Evolutionary conservation across 2,113 vertebrate genomes (phyloP), one percentile per base, ranked within the genome.

Genomic region (Neogale vison): DNA sequence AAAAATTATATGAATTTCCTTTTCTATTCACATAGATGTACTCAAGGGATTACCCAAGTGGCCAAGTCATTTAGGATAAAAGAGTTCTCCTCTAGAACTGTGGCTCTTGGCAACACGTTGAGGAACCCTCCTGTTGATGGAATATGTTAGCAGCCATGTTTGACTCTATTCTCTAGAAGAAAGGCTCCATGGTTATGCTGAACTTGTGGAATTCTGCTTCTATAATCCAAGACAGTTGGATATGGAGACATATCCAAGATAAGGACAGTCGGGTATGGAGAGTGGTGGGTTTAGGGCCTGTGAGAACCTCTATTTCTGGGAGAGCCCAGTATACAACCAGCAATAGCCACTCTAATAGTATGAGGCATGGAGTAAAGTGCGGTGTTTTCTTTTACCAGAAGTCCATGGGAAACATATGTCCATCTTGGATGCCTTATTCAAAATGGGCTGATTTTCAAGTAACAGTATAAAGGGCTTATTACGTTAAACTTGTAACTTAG

Each of bases 91-190:
- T 74, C 6, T 81, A 74, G 17, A 85, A 76, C 15, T 8, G n/a
- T 34, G n/a, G 14, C 1, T 82, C 34, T 4, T 86, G 5, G 18
- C 20, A 82, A 74, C 6, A 57, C 57, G 57, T 55, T 72, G 10
- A 14, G 26, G 23, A 23, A 4, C 21, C 45, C 0, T 7, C 31
- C 21, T 80, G 6, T 31, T 39, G 45, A 72, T 79, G 24, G 71
- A 5, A 17, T 79, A 31, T 52, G 0, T 7, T 31, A n/a, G 2
- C 2, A 59, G 21, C 6, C 0, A 2, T 14, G 23, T 69, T 69
- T 45, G 67, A 87, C n/a, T 79, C 31, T 55, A 0, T 24, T 26
- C 12, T 42, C 24, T 89, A 42, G 34, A 29, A 81, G 34, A 26
- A 76, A 23, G n/a, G 0, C 24, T 81, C 39, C 29, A 2, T 69